These are phyloP conservation scores for Trididemnum nubilum DNA, from an alignment of 23 tunicate genomes.

Conservation along the genomic window DNA sequence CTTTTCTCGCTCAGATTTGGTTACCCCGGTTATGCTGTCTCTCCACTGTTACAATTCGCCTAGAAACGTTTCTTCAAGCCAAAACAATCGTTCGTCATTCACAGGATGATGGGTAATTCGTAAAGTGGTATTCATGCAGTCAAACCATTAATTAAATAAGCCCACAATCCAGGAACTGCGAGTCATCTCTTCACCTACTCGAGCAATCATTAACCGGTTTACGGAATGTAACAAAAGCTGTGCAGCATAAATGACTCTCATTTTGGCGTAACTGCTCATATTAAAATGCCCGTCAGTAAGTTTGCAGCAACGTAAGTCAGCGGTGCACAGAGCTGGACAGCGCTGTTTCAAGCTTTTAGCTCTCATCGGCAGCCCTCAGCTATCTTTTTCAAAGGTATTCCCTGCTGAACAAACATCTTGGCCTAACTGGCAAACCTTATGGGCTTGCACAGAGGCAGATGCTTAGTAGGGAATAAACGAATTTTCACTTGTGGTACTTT, in stretches of 20 bases:
- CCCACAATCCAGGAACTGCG: conserved; percentile 38
- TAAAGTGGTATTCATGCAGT: conserved; percentile 12
- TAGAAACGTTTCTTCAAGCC: conserved; percentile 5
- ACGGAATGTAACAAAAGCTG: conserved; percentile 22
- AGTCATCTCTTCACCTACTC: conserved; percentile 37
- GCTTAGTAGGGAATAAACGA: too few species aligned
- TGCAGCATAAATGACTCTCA: conserved; percentile 37
- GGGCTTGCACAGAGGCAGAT: too few species aligned
- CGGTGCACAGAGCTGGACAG: too few species aligned
- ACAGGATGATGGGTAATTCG: background rate
- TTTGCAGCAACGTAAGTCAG: conserved; percentile 34
- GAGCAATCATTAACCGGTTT: background rate
- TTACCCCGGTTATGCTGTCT: conserved; percentile 2
- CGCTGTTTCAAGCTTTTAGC: too few species aligned
- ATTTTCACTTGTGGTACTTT: too few species aligned
- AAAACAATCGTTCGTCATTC: conserved; percentile 2
- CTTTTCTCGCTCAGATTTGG: conserved; percentile 4
- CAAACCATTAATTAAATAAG: conserved; percentile 32
- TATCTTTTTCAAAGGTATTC: too few species aligned
- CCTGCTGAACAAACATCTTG: too few species aligned
- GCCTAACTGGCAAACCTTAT: too few species aligned
- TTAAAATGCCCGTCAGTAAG: conserved; percentile 29
- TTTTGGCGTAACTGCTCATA: conserved; percentile 28
- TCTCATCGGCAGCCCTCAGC: too few species aligned
- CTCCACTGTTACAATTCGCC: conserved; percentile 9